Conservation (phyloP, 2,113 vertebrate species). For the Eubucco bourcierii region DNA sequence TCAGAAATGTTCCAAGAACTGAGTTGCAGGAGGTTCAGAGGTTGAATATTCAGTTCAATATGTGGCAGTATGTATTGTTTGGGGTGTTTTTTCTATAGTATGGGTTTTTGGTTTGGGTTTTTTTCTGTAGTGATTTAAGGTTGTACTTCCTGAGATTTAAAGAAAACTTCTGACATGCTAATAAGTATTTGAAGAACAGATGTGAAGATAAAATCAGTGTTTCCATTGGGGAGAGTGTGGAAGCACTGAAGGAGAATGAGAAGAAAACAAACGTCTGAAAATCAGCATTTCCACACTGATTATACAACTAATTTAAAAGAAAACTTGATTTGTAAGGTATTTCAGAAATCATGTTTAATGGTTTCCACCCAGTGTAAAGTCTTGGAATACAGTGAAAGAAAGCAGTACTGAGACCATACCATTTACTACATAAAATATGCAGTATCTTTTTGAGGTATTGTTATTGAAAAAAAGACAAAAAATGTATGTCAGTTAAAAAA, state of each 20-base stretch:
- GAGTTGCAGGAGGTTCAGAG: slow-evolving; percentile 40
- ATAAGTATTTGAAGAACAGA: background rate
- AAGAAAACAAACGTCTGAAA: background rate
- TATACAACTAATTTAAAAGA: background rate
- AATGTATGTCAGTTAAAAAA: background rate
- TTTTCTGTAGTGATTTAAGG: slow-evolving; percentile 6
- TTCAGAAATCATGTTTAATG: background rate
- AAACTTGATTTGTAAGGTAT: background rate
- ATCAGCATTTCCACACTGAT: background rate
- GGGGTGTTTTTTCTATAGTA: background rate
- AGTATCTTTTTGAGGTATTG: background rate
- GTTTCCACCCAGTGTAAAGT: background rate
- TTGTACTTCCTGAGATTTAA: background rate
- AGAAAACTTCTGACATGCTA: background rate
- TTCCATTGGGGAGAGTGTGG: background rate
- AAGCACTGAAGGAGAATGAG: background rate
- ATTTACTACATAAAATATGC: background rate
- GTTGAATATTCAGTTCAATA: background rate
- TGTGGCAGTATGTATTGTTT: background rate
- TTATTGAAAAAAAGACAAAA: background rate
- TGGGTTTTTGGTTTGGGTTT: no score
- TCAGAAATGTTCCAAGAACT: slow-evolving; percentile 36
- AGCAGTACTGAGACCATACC: background rate
- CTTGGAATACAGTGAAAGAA: background rate
- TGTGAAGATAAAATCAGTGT: background rate